Evolutionary conservation across 1,140 invertebrate species (phyloP).

Genomic region (Drosophila nannoptera): DNA sequence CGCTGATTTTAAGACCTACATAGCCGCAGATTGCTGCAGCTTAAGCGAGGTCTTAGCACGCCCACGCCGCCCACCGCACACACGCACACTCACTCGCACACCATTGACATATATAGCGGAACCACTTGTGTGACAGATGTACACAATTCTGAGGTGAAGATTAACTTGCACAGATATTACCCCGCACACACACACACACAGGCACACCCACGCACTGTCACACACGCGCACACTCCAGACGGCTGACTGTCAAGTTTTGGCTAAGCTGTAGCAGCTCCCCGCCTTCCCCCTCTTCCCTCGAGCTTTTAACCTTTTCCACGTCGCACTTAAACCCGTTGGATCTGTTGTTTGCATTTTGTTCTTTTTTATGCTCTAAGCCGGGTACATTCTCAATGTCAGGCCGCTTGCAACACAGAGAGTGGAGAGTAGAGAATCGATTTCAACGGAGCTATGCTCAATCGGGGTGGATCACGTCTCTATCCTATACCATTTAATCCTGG

Average conservation of each 20-base stretch:
- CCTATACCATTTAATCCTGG: too few relatives aligned
- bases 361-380: neutral
- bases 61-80: neutral
- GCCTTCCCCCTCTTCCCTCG: neutral
- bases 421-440: too few relatives aligned
- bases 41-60: neutral
- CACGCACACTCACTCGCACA: neutral
- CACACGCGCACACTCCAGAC: constrained; percentile 9
- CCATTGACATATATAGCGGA: constrained; percentile 20
- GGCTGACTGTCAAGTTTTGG: constrained; percentile 42
- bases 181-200: constrained; percentile 17
- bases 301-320: constrained; percentile 39
- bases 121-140: constrained; percentile 48
- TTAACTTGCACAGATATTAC: constrained; percentile 31
- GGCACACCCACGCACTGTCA: neutral
- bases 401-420: neutral
- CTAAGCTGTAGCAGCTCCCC: constrained; percentile 28
- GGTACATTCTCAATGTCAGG: neutral
- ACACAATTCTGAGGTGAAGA: constrained; percentile 60
- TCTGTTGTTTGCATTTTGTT: constrained; percentile 13
- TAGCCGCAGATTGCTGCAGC: constrained; percentile 1
- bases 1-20: neutral
- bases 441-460: too few relatives aligned
- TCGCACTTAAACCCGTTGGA: constrained; percentile 16
- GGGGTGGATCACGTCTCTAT: too few relatives aligned